Base-by-base conservation (phyloP, 2,797 vertebrate genomes). In the Balearica regulorum region DNA sequence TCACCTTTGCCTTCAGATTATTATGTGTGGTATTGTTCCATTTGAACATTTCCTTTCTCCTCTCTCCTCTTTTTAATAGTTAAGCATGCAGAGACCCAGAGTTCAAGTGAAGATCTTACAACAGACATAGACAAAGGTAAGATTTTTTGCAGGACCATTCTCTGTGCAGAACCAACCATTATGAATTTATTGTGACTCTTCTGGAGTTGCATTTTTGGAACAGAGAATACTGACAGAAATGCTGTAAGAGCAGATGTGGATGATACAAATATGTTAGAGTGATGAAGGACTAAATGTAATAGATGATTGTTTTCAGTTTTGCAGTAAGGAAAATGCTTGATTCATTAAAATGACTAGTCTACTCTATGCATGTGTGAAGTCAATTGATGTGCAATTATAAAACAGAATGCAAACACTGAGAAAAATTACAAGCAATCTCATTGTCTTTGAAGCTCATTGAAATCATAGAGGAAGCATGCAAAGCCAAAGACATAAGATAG, bases 81-180 rank as follows among this genome's bases (percentile, higher is more conserved):
- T 90, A 99, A 96, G 90, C 98, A 98, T 83, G 96, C 93, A 24
- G 98, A 98, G 83, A 98, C 98, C 79, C 99, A 99, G 80, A 98
- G 97, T 92, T 90, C 94, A 60, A 96, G 96, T 15, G 95, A 96
- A 87, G 98, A 98, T 69, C 82, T 97, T 31, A 49, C 86, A 18
- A 97, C 96, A 78, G 98, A 96, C 95, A 94, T 99, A 73, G 98
- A 99, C 96, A 99, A 98, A 99, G 98, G 99, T 99, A 97, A 97
- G 97, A 83, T 29, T 65, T 88, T 79, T 35, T 61, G 21, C n/a
- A 65, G 46, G 46, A 71, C 13, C 1, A 0, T 93, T 84, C n/a
- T 73, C 25, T 83, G 4, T 81, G n/a, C 8, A 2, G n/a, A 88
- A 29, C 6, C 18, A 80, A 19, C 39, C 7, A 2, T 73, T 89